Percentiles rank a stretch among this genome's conserved stretches.
Conservation (phyloP, 1,140 invertebrate species). For the Coenobita brevimanus region DNA sequence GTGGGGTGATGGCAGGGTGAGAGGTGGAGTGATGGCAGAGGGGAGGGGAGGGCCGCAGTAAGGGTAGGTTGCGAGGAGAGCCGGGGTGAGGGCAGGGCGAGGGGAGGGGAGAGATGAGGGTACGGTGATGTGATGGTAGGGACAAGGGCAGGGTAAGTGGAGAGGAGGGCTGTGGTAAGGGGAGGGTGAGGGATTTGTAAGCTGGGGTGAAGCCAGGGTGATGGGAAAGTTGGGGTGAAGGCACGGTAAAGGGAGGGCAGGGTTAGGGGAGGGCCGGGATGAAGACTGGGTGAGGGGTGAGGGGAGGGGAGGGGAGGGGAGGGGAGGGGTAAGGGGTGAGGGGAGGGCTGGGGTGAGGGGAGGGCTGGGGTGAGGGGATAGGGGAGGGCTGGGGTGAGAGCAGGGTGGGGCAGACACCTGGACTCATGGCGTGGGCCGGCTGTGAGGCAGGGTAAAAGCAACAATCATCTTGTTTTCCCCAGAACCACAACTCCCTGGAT, state of each 20-base stretch:
- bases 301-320: background rate
- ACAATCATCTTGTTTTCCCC: constrained; percentile 11
- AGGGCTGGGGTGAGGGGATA: background rate
- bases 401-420: background rate
- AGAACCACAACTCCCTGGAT: background rate
- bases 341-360: background rate
- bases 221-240: background rate
- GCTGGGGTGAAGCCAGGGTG: no score
- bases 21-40: no score
- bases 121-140: no score
- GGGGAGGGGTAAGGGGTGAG: background rate
- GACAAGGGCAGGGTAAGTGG: no score
- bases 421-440: no score
- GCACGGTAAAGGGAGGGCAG: background rate
- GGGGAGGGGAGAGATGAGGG: no score
- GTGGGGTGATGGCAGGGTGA: no score
- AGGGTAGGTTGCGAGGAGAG: no score
- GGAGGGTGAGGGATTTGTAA: no score
- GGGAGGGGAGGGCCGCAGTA: no score
- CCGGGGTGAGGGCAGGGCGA: no score
- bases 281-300: background rate
- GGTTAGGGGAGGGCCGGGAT: background rate
- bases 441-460: background rate
- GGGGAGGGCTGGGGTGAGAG: background rate
- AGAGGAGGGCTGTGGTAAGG: no score